Base-by-base conservation (phyloP, 2,797 vertebrate genomes). In the Rhynchotus rufescens region DNA sequence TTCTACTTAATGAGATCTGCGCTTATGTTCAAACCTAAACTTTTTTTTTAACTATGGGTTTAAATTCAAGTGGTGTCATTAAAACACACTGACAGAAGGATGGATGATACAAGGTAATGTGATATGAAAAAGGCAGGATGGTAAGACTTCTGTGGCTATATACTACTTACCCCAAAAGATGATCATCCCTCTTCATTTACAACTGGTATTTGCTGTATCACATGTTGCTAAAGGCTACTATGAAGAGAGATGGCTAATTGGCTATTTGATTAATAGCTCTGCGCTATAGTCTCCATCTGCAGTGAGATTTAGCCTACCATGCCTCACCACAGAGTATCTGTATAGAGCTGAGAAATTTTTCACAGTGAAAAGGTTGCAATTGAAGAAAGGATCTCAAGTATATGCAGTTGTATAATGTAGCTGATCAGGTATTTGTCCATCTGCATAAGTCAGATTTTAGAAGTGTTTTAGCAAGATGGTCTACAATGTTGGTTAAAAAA, bases 191-290 rank as follows among this genome's bases (percentile, higher is more conserved):
- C 20, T 78, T 17, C 40, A 76, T 69, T 89, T 74, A 83, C n/a
- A 93, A n/a, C 52, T 95, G 47, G 23, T 83, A 66, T 57, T 26
- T 60, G 54, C 45, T 65, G 42, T 69, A 72, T 89, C 73, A 69
- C 78, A 52, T 59, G 40, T 49, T 6, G 10, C 36, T 89, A 82
- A 89, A 95, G 42, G 44, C 76, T 89, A 65, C 38, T 90, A 80
- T 75, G 56, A 34, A 32, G 32, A 92, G 84, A 94, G 59, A 87
- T 86, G 67, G 60, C 10, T 95, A 93, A 87, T 78, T 93, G 84
- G 80, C 34, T 87, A 66, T 86, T 88, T 95, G 92, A 93, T 95
- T 93, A 94, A 96, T 94, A 91, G 65, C 40, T 92, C 6, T 92
- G 65, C 30, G 66, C 68, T 44, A 57, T 36, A 36, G 61, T 51